These are phyloP conservation scores for Stegodyphus dumicola DNA, from an alignment of 1,140 invertebrate species.

Conservation along the genomic window DNA sequence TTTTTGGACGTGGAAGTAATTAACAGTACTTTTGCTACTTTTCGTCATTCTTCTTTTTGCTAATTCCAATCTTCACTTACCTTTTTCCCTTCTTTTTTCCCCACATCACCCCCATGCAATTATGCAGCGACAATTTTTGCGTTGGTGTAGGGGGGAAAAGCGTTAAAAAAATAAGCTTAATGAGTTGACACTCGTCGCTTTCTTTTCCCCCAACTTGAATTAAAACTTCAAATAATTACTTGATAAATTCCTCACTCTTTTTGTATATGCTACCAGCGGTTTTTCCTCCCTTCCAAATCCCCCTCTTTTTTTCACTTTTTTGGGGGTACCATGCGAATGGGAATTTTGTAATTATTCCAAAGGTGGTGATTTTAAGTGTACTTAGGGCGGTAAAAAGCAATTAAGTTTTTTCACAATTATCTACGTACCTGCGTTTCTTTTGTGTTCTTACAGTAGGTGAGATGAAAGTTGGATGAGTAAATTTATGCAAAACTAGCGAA, in stretches of 20 bases:
- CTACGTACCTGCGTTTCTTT: slow-evolving; percentile 39
- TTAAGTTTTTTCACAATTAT: slow-evolving; percentile 60
- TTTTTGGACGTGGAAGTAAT: slow-evolving; percentile 51
- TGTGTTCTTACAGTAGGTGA: slow-evolving; percentile 46
- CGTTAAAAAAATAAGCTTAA: slow-evolving; percentile 43
- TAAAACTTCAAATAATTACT: slow-evolving; percentile 62
- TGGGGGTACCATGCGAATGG: background rate
- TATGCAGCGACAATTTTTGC: slow-evolving; percentile 59
- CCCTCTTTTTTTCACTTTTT: background rate
- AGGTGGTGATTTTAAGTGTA: slow-evolving; percentile 55
- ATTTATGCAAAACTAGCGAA: slow-evolving; percentile 47
- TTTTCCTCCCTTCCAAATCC: background rate
- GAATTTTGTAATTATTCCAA: slow-evolving; percentile 56
- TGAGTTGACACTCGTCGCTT: slow-evolving; percentile 46
- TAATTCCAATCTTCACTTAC: slow-evolving; percentile 31
- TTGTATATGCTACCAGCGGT: slow-evolving; percentile 26
- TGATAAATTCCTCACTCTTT: slow-evolving; percentile 54
- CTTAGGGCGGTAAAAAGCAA: slow-evolving; percentile 58
- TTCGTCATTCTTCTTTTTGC: slow-evolving; percentile 57
- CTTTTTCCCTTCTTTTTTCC: slow-evolving; percentile 17
- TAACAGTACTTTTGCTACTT: slow-evolving; percentile 47
- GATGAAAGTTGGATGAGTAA: slow-evolving; percentile 25
- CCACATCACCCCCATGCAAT: slow-evolving; percentile 22
- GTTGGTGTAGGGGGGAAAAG: background rate
- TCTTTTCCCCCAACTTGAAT: slow-evolving; percentile 49